Conservation (phyloP, 2,888 invertebrate species). For the Amiota mariae region DNA sequence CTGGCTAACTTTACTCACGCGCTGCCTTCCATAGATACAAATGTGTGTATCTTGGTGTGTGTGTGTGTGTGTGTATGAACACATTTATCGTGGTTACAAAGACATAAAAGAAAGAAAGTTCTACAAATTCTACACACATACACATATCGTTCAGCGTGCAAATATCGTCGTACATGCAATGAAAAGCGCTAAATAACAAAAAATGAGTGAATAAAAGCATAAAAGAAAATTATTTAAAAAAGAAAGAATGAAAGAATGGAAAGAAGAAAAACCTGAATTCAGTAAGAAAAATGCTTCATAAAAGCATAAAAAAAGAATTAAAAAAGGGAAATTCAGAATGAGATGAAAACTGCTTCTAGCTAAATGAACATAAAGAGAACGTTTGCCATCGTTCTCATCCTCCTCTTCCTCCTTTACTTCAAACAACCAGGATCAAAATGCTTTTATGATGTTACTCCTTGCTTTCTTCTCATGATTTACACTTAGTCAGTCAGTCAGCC, state of each 20-base stretch:
- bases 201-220: not conserved
- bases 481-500: not conserved
- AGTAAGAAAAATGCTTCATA: no score
- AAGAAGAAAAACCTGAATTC: no score
- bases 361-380: constrained; percentile 62
- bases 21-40: not conserved
- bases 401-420: not conserved
- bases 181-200: constrained; percentile 44
- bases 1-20: constrained; percentile 1
- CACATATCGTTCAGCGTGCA: constrained; percentile 1
- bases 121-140: constrained; percentile 20
- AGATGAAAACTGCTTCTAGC: constrained; percentile 55
- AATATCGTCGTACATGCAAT: constrained; percentile 33
- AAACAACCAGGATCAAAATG: no score
- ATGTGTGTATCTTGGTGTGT: not conserved
- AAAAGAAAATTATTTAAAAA: no score
- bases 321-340: no score
- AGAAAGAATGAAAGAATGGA: no score
- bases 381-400: not conserved
- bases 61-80: constrained; percentile 45
- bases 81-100: constrained; percentile 67
- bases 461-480: not conserved
- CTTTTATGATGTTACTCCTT: no score
- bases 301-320: no score
- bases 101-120: constrained; percentile 62